These are phyloP conservation scores for Athene cunicularia DNA, from an alignment of 2,113 vertebrate genomes.

Conservation along the genomic window DNA sequence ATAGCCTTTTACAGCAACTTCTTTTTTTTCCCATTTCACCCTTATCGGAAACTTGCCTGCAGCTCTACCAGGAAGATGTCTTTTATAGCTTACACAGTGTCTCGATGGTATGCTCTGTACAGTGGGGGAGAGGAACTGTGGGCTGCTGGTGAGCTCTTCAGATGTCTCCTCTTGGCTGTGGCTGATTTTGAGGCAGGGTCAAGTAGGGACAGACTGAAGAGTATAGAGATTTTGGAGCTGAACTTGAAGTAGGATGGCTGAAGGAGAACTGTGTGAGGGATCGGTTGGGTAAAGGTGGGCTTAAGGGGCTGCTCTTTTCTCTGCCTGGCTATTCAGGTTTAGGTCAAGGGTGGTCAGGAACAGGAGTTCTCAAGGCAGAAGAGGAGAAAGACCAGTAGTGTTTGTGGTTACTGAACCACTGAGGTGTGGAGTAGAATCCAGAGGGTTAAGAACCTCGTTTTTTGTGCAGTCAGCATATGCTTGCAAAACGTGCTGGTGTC, in stretches of 20 bases:
- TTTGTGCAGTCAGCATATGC: not conserved
- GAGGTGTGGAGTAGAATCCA: not conserved
- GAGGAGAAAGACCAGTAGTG: not conserved
- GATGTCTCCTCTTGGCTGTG: not conserved
- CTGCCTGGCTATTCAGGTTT: not conserved
- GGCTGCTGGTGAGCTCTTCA: not conserved
- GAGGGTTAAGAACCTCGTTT: not conserved
- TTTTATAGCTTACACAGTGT: accelerated
- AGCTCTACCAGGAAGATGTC: not conserved
- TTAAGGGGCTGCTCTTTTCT: not conserved
- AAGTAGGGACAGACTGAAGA: not conserved
- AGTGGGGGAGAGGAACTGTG: not conserved
- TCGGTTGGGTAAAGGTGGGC: not conserved
- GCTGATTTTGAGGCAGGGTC: not conserved
- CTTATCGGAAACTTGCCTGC: not conserved
- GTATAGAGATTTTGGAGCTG: not conserved
- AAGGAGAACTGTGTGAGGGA: not conserved
- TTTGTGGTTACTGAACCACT: not conserved
- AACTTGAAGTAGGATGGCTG: not conserved
- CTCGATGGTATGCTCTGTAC: accelerated
- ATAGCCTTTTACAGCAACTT: not conserved
- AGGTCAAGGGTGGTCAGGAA: not conserved
- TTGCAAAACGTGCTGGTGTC: not conserved
- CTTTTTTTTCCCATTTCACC: not conserved
- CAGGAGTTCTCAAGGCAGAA: not conserved